Evolutionary conservation across 2,113 vertebrate genomes (phyloP), one percentile per base, ranked within the genome.

Genomic region (Malurus alboscapulatus): DNA sequence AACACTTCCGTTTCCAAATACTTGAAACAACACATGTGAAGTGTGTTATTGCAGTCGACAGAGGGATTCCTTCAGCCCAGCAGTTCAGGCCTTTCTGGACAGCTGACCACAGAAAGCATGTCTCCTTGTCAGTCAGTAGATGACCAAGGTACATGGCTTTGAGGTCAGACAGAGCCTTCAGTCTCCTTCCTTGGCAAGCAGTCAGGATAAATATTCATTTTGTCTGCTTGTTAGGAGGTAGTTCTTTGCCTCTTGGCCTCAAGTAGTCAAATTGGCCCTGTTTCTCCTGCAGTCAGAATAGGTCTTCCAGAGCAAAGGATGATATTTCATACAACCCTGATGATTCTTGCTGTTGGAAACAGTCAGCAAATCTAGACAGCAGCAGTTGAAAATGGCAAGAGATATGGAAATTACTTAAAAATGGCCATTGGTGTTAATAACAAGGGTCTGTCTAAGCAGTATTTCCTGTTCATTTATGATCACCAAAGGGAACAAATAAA

Each of bases 1-100:
- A 91, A 42, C 40, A 57, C 12, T 47, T 47, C 7, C 30, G 6
- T 47, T 69, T 40, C 47, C 67, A 61, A 50, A n/a, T 48, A 53
- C 25, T 75, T 58, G 7, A 32, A 2, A 55, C 10, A 16, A 7
- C 5, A 8, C 6, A 0, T 6, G 47, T 15, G 38, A 38, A 5
- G 14, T 9, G 47, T 67, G 50, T 30, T 68, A 22, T 53, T 87
- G 66, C 47, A 82, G 74, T 47, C 59, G 15, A 14, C 5, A 4
- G 24, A 25, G 12, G 27, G 47, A 15, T 58, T 86, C 63, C 18
- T 45, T 86, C 14, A 47, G 38, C 44, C 38, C 22, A 38, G 50
- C 27, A n/a, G n/a, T 30, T 13, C 5, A 0, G 45, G 27, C 24
- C 27, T 32, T 77, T 74, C 51, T 90, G 66, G 17, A 14, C 2